Evolutionary conservation across 2,113 vertebrate genomes (phyloP), one percentile per base, ranked within the genome.

Genomic region (Lamprologus sp.): DNA sequence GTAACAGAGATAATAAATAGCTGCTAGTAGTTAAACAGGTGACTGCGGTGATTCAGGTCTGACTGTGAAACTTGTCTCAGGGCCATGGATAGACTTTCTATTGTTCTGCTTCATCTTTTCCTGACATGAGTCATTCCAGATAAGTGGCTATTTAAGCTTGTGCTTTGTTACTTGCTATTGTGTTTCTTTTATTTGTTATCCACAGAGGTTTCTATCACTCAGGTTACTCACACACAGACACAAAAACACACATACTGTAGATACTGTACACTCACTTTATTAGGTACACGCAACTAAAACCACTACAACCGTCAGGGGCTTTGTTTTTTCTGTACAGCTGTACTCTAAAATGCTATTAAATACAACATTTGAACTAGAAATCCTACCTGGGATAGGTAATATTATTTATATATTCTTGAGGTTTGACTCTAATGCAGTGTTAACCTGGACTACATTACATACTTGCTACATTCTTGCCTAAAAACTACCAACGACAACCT

Each of bases 111-210:
- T 79, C 77, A 4, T 84, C 63, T 83, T 91, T 85, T 89, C 85
- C 89, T 83, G 79, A 21, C 35, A 17, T 93, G 93, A 93, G 83
- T 93, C 90, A 93, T 82, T 80, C 21, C 13, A 80, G 51, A 90
- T 87, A 80, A 90, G 70, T 60, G 80, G 51, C 40, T 47, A 14
- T 73, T 85, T 70, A 17, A 49, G 55, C 87, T 82, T 87, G 58
- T 37, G 51, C 31, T 45, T 80, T 83, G 63, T 88, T 63, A 84
- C 82, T 73, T 17, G 26, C 49, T 63, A 9, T 82, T 86, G 84
- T 81, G 42, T 56, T 82, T 45, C 15, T 79, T 79, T 80, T 65
- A 55, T 86, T 83, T 81, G 68, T 68, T 35, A 82, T 89, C 26
- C 49, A 47, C 26, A 23, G 54, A 58, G 14, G 37, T 77, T 84